Evolutionary conservation across 2,888 invertebrate genomes (phyloP).

Genomic region (Lutraria lutraria): DNA sequence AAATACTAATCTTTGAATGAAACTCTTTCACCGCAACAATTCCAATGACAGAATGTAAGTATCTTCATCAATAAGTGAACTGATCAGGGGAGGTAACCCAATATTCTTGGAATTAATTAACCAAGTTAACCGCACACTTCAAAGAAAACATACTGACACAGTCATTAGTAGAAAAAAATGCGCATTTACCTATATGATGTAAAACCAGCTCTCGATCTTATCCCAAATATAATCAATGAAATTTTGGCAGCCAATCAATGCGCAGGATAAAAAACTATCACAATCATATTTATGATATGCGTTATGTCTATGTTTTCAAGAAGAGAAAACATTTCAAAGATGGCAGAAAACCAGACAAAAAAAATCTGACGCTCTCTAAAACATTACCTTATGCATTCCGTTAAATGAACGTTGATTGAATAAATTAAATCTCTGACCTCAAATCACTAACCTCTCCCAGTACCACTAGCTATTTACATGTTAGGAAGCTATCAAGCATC

Average conservation of each 20-base stretch:
- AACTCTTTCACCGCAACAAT: too few relatives aligned
- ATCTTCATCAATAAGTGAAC: not conserved
- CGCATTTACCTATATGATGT: not conserved
- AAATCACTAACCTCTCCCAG: too few relatives aligned
- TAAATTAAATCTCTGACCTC: too few relatives aligned
- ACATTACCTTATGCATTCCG: not conserved
- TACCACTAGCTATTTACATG: too few relatives aligned
- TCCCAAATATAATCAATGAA: constrained; percentile 1
- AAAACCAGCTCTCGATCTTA: not conserved
- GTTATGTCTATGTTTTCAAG: constrained; percentile 15
- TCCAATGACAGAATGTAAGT: too few relatives aligned
- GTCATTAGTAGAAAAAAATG: not conserved
- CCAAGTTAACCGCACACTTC: not conserved
- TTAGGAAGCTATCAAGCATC: too few relatives aligned
- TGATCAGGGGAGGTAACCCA: not conserved
- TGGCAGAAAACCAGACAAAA: not conserved
- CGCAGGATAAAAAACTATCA: not conserved
- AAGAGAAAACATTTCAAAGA: constrained; percentile 16
- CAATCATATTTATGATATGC: not conserved
- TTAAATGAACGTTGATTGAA: not conserved
- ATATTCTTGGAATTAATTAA: not conserved
- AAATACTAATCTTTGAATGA: too few relatives aligned
- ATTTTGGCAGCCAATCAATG: constrained; percentile 6
- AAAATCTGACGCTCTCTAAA: not conserved
- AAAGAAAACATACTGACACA: not conserved